Base-by-base conservation (phyloP, 2,113 vertebrate species). In the Lophura nycthemera region DNA sequence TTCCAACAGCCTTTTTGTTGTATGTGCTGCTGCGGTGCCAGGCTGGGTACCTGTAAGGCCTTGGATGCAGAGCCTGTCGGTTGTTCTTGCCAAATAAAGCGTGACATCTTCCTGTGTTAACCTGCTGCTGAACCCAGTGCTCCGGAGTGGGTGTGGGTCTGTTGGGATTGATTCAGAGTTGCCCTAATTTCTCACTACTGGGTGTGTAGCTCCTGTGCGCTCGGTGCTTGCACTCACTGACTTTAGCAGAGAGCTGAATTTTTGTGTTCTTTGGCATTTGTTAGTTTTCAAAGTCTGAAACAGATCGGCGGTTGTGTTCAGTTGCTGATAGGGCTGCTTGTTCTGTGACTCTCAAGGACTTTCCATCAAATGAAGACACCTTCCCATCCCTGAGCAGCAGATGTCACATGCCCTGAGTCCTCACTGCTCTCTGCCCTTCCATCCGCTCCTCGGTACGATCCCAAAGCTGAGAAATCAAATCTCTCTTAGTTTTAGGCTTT, bases 261-360 rank as follows among this genome's bases (percentile, higher is more conserved):
- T 48, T 17, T 3, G 8, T 38, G 66, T 10, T 86, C 83, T 48
- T 29, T 86, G 69, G 40, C n/a, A 1, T 59, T 80, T 54, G 50
- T 22, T 57, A 3, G 29, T 85, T 56, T 48, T 73, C 5, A 1
- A 10, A 34, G 36, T 13, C 78, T 25, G 2, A 40, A 48, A 32
- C 6, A 42, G n/a, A 78, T 6, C 24, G 40, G 45, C 13, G n/a
- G 11, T 8, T 52, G 18, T n/a, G 42, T 29, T 79, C 19, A 0
- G 24, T 30, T 66, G 59, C 21, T 75, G 47, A 43, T 6, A 20
- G 78, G 45, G 57, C 79, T 90, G 54, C 60, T 67, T 82, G 48
- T 74, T 75, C 91, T 30, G 16, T 92, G 83, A 87, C 70, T 89
- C 77, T 22, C 57, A 21, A 78, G 83, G 90, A 90, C 90, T 48